Percentiles rank a stretch among this genome's conserved stretches.
phyloP scores from a whole-genome alignment of 2,113 vertebrate species.

The Galbula dea region DNA sequence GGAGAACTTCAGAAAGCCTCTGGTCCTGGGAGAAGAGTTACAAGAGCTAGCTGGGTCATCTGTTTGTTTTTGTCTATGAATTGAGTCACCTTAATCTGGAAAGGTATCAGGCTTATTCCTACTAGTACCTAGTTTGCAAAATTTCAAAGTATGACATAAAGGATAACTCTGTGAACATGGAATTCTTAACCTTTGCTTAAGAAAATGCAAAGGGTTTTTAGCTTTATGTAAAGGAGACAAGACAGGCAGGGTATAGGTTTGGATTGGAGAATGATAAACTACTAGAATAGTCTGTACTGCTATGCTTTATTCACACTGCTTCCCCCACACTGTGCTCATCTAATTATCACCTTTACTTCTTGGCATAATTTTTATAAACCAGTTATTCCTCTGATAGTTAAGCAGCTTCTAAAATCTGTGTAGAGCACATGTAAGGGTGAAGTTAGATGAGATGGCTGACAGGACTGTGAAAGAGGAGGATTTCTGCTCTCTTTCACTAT shows the following conservation, averaged over 20 bases:
- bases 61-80: neutral
- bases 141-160: neutral
- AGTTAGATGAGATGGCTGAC: neutral
- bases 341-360: neutral
- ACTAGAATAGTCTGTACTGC: neutral
- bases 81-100: neutral
- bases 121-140: neutral
- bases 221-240: neutral
- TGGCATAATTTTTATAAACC: neutral
- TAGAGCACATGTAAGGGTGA: neutral
- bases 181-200: neutral
- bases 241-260: neutral
- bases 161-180: neutral
- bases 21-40: neutral
- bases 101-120: neutral
- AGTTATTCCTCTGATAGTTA: neutral
- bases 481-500: neutral
- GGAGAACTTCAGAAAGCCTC: neutral
- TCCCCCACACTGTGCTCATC: neutral
- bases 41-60: neutral
- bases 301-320: neutral
- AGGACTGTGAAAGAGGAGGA: neutral
- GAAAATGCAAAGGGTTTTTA: neutral
- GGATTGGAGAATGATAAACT: neutral
- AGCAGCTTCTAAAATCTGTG: neutral